Conservation (phyloP, 2,113 vertebrate genomes). For the Melanerpes formicivorus region DNA sequence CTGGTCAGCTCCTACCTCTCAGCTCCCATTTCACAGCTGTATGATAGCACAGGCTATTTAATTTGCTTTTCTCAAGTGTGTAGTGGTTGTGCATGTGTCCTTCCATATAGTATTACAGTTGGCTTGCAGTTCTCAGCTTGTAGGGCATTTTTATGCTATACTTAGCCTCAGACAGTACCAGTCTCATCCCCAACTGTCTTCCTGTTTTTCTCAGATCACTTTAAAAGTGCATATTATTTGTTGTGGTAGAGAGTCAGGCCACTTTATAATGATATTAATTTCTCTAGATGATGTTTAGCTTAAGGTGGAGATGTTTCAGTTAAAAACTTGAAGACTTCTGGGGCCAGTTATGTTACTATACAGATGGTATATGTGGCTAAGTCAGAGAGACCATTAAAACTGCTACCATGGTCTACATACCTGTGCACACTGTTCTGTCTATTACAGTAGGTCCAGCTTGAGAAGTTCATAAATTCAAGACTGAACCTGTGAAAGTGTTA, state of each 20-base stretch:
- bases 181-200: background rate
- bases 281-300: background rate
- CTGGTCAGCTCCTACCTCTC: background rate
- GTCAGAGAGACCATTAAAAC: background rate
- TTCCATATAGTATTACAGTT: background rate
- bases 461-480: background rate
- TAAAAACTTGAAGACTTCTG: background rate
- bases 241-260: background rate
- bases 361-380: rapidly evolving
- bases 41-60: background rate
- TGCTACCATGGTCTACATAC: background rate
- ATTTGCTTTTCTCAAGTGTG: background rate
- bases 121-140: background rate
- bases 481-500: background rate
- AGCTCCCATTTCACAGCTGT: background rate
- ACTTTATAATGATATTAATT: background rate
- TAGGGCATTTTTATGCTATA: background rate
- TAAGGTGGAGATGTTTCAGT: background rate
- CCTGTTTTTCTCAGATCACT: background rate
- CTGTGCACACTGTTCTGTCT: background rate
- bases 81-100: background rate
- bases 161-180: background rate
- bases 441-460: background rate
- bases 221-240: background rate
- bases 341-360: background rate